phyloP scores from a whole-genome alignment of 1,140 invertebrate species.

The Trachelipus rathkii region DNA sequence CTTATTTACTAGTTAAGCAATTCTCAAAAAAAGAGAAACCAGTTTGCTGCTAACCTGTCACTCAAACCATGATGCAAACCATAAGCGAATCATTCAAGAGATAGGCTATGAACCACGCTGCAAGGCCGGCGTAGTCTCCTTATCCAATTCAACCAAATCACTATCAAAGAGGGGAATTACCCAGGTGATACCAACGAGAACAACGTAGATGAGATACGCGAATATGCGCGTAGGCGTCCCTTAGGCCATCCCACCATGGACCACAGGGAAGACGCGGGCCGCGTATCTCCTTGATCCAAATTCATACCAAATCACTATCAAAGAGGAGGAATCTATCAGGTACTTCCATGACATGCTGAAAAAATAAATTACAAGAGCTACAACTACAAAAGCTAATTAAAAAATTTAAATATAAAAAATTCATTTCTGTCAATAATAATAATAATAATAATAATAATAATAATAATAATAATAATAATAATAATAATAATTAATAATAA shows the following conservation, averaged over 20 bases:
- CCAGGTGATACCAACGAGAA: slow-evolving; percentile 71
- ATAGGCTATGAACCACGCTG: slow-evolving; percentile 87
- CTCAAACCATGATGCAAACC: slow-evolving; percentile 69
- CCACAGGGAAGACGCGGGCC: no score
- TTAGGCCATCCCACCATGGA: no score
- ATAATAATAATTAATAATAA: slow-evolving; percentile 4
- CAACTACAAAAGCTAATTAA: no score
- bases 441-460: slow-evolving; percentile 2
- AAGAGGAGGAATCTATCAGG: slow-evolving; percentile 72
- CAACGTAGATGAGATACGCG: no score
- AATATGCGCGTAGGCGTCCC: no score
- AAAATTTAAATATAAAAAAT: no score
- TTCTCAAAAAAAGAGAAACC: no score
- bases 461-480: background rate
- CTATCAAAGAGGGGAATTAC: slow-evolving; percentile 76
- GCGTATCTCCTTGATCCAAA: slow-evolving; percentile 75
- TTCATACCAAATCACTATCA: slow-evolving; percentile 87
- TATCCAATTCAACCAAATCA: slow-evolving; percentile 82
- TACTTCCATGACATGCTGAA: slow-evolving; percentile 60
- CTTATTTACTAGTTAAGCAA: no score
- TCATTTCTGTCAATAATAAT: no score
- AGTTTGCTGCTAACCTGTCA: slow-evolving; percentile 53
- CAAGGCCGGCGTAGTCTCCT: slow-evolving; percentile 73
- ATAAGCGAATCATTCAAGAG: slow-evolving; percentile 82
- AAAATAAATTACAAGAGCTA: background rate